Evolutionary conservation across 2,113 vertebrate genomes (phyloP).

Genomic region (Dromas ardeola): DNA sequence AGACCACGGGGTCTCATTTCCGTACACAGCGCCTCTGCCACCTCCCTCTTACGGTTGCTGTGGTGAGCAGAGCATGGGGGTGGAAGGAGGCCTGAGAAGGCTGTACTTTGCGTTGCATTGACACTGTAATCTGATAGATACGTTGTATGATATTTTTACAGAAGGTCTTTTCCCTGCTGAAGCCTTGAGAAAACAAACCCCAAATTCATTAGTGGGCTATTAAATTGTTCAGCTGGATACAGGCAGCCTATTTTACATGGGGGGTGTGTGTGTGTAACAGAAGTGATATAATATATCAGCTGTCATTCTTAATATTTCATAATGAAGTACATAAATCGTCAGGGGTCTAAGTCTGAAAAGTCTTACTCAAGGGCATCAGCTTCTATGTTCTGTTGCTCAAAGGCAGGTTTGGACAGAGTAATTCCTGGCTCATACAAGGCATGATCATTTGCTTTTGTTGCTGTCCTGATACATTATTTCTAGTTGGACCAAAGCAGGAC

Average conservation of each 20-base stretch:
- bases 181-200: neutral
- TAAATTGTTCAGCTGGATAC: neutral
- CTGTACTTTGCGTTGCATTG: neutral
- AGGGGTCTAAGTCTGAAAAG: neutral
- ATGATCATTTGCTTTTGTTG: neutral
- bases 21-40: neutral
- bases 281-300: neutral
- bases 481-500: neutral
- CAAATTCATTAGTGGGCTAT: neutral
- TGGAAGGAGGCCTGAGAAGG: neutral
- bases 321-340: neutral
- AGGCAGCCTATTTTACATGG: neutral
- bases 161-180: neutral
- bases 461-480: neutral
- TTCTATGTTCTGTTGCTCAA: neutral
- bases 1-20: fast-evolving
- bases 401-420: neutral
- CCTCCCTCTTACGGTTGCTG: neutral
- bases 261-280: neutral
- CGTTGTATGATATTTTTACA: fast-evolving
- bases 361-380: neutral
- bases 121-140: neutral
- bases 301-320: neutral
- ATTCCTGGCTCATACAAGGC: neutral
- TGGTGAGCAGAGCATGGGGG: neutral